Conservation (phyloP, 2,797 vertebrate species). For the Diplodus puntazzo region DNA sequence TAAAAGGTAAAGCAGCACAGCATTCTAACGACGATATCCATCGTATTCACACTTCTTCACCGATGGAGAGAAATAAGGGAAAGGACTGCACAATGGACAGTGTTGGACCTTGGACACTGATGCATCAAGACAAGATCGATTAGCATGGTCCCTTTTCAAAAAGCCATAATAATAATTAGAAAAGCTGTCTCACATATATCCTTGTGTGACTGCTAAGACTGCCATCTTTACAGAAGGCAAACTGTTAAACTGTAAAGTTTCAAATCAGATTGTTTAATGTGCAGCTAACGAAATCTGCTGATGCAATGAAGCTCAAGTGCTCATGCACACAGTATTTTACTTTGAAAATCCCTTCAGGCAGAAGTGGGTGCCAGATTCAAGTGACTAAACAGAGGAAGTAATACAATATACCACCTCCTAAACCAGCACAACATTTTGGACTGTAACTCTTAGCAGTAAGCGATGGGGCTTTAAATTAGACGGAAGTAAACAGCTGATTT, state of each 20-base stretch:
- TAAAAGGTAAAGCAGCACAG: constrained; percentile 32
- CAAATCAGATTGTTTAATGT: constrained; percentile 12
- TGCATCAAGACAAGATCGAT: constrained; percentile 10
- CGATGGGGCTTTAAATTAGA: constrained; percentile 43
- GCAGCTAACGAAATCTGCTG: constrained; percentile 27
- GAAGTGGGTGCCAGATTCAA: constrained; percentile 33
- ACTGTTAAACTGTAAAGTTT: constrained; percentile 10
- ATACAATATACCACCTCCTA: neutral
- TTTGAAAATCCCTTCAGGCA: constrained; percentile 39
- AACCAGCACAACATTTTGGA: constrained; percentile 5
- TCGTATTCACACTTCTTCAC: constrained; percentile 5
- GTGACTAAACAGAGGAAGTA: constrained; percentile 26
- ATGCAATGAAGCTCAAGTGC: constrained; percentile 13
- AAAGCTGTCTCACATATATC: constrained; percentile 9
- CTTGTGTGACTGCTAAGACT: neutral
- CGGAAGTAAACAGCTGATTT: constrained; percentile 43
- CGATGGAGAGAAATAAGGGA: neutral
- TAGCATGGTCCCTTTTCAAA: neutral
- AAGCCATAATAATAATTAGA: neutral
- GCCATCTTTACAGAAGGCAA: constrained; percentile 5
- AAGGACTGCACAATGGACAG: neutral
- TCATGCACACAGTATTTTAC: constrained; percentile 21
- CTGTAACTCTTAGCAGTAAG: constrained; percentile 16
- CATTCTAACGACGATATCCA: constrained; percentile 5
- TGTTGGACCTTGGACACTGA: neutral